Evolutionary conservation across 2,113 vertebrate genomes (phyloP).

Genomic region (Bubo scandiacus): DNA sequence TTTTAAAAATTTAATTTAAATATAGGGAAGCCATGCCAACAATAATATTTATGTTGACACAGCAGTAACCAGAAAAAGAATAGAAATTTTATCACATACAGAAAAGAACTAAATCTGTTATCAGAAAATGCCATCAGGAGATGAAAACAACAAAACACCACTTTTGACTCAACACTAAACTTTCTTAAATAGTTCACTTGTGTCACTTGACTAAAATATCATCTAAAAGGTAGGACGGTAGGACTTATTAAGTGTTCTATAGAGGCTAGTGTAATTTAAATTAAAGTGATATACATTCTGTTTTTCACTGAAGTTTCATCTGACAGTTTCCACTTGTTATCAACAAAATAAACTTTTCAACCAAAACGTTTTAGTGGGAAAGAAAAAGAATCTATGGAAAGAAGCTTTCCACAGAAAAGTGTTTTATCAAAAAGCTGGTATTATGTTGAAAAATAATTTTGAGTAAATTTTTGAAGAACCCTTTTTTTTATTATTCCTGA

Average conservation of each 20-base stretch:
- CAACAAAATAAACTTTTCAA: not conserved
- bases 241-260: not conserved
- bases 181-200: not conserved
- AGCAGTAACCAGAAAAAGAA: not conserved
- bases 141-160: not conserved
- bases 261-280: not conserved
- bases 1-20: not conserved
- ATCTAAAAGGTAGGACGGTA: not conserved
- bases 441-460: not conserved
- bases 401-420: not conserved
- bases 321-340: not conserved
- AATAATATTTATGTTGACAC: not conserved
- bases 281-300: not conserved
- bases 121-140: not conserved
- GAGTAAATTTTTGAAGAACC: not conserved
- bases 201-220: not conserved
- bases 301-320: not conserved
- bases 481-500: not conserved
- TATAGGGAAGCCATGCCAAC: not conserved
- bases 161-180: not conserved
- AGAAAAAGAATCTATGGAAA: not conserved
- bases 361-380: rapidly evolving
- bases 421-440: not conserved
- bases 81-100: not conserved
- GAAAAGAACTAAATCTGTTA: not conserved